Conservation (phyloP, 2,888 invertebrate genomes). For the Erebia palarica region DNA sequence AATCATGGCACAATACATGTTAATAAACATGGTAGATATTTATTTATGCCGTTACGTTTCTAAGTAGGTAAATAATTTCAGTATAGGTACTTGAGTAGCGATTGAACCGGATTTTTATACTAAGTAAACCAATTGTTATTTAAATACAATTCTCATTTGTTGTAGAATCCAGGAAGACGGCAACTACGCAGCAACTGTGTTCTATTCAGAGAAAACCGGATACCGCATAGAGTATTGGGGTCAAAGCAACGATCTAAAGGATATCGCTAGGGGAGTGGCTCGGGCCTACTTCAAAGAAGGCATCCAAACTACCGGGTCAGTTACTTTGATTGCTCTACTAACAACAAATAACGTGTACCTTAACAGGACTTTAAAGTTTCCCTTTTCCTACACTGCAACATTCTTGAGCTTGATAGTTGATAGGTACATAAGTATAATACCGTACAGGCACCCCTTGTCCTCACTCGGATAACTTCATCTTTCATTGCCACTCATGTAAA, state of each 20-base stretch:
- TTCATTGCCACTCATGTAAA: too few relatives aligned
- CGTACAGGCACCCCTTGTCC: too few relatives aligned
- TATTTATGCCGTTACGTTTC: too few relatives aligned
- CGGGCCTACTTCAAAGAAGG: constrained; percentile 89
- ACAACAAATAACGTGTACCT: neutral
- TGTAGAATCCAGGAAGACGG: constrained; percentile 86
- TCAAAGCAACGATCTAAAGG: constrained; percentile 86
- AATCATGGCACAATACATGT: too few relatives aligned
- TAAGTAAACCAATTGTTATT: neutral
- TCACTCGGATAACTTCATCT: too few relatives aligned
- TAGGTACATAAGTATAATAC: too few relatives aligned
- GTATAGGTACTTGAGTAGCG: too few relatives aligned
- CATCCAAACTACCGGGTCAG: constrained; percentile 88
- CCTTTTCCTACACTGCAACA: too few relatives aligned
- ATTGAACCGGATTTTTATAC: neutral
- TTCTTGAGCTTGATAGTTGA: too few relatives aligned
- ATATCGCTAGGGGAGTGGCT: constrained; percentile 86
- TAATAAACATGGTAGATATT: too few relatives aligned
- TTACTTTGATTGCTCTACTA: constrained; percentile 25
- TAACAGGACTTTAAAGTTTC: too few relatives aligned
- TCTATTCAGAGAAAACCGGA: constrained; percentile 86
- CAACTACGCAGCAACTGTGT: constrained; percentile 87
- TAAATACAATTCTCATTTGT: constrained; percentile 40
- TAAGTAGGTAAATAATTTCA: too few relatives aligned
- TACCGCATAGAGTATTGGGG: constrained; percentile 90